phyloP scores from a whole-genome alignment of 2,888 invertebrate species.

The Clanis bilineata region DNA sequence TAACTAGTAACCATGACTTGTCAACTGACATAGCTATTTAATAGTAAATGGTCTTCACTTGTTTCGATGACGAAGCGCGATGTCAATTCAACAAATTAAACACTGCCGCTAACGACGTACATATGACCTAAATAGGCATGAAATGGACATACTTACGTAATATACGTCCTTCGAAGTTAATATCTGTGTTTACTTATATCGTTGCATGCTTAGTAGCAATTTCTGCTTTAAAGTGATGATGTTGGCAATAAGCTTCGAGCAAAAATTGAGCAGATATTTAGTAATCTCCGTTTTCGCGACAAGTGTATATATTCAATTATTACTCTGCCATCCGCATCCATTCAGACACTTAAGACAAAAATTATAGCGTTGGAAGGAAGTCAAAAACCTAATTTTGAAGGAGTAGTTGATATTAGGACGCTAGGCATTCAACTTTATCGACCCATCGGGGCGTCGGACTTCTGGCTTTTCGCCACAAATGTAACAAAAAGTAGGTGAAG shows the following conservation, averaged over 20 bases:
- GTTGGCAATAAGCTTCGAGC: no score
- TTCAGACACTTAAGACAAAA: no score
- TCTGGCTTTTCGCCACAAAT: conserved; percentile 10
- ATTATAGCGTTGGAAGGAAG: background rate
- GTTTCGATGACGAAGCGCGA: background rate
- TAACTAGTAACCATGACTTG: background rate
- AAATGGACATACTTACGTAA: conserved; percentile 9
- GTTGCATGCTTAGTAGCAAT: background rate
- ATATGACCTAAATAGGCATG: conserved; percentile 2
- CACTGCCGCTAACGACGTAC: background rate
- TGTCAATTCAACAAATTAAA: conserved; percentile 6
- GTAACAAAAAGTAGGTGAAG: conserved; percentile 6
- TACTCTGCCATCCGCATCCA: no score
- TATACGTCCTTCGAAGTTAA: background rate
- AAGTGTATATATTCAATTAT: no score
- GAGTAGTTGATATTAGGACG: background rate
- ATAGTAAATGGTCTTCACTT: background rate
- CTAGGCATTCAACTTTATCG: background rate
- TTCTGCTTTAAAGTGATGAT: no score
- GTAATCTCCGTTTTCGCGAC: no score
- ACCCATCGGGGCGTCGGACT: background rate
- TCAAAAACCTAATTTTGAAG: background rate
- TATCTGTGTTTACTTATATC: background rate
- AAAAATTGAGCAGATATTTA: no score
- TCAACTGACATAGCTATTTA: background rate